These are phyloP conservation scores for Spodoptera picta DNA, from an alignment of 2,888 invertebrate genomes.

Conservation along the genomic window DNA sequence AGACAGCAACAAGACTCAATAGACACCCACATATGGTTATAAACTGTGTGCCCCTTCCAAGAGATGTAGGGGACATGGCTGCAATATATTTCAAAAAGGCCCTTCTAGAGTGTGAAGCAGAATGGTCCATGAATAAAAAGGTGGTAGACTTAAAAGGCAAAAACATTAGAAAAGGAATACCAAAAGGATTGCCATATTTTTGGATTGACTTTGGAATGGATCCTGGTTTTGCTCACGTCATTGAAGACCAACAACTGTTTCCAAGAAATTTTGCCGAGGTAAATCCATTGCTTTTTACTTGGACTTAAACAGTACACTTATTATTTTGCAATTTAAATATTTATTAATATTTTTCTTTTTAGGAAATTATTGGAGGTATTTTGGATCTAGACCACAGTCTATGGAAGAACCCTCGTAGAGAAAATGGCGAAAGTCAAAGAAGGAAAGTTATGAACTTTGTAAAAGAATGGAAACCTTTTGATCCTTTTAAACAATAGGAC, in stretches of 20 bases:
- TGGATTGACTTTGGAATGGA: slow-evolving; percentile 97
- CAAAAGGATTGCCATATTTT: slow-evolving; percentile 98
- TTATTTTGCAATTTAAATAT: no score
- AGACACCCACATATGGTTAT: slow-evolving; percentile 95
- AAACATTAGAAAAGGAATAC: slow-evolving; percentile 94
- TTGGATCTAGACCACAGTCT: slow-evolving; percentile 94
- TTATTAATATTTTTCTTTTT: slow-evolving; percentile 42
- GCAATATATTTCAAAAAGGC: slow-evolving; percentile 99
- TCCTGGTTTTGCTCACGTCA: slow-evolving; percentile 98
- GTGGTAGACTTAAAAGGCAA: slow-evolving; percentile 88
- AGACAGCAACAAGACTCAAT: slow-evolving; percentile 93
- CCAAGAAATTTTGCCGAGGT: slow-evolving; percentile 97
- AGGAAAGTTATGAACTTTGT: slow-evolving; percentile 93
- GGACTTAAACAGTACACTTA: not conserved
- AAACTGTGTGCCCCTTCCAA: slow-evolving; percentile 96
- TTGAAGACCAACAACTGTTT: slow-evolving; percentile 97
- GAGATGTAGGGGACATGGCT: slow-evolving; percentile 95
- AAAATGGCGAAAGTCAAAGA: slow-evolving; percentile 92
- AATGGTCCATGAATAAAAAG: slow-evolving; percentile 99
- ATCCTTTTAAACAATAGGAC: slow-evolving; percentile 77
- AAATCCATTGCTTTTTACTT: slow-evolving; percentile 48
- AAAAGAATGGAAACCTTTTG: slow-evolving; percentile 91
- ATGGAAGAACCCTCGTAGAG: slow-evolving; percentile 95
- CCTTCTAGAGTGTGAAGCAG: slow-evolving; percentile 97
- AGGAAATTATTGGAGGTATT: slow-evolving; percentile 98